Percentiles rank a stretch among this genome's conserved stretches.
Conservation (phyloP, 2,888 invertebrate species). For the Acleris emargana region DNA sequence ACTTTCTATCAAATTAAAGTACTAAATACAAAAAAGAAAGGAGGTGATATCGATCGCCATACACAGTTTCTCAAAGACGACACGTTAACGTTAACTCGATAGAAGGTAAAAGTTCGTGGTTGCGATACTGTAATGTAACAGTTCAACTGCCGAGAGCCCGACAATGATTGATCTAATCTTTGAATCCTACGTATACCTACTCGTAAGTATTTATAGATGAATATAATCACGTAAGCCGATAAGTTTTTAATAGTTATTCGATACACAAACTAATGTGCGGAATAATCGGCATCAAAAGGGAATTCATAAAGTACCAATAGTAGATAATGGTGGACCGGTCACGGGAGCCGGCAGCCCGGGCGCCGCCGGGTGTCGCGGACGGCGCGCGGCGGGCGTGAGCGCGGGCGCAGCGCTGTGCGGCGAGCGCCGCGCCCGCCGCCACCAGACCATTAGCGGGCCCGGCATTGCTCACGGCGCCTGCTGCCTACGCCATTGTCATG, state of each 20-base stretch:
- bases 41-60: too few relatives aligned
- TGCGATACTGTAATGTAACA: too few relatives aligned
- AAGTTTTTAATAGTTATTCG: constrained; percentile 17
- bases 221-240: background rate
- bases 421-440: constrained; percentile 47
- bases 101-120: too few relatives aligned
- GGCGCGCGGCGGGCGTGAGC: constrained; percentile 53
- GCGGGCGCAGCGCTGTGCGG: constrained; percentile 51
- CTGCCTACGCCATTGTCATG: constrained; percentile 73
- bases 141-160: too few relatives aligned
- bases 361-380: constrained; percentile 38
- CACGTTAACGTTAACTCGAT: too few relatives aligned
- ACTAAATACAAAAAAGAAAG: too few relatives aligned
- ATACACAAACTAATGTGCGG: constrained; percentile 13
- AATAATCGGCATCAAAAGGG: constrained; percentile 45
- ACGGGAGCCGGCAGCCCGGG: constrained; percentile 43
- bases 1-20: too few relatives aligned
- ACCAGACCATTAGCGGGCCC: constrained; percentile 53
- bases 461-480: constrained; percentile 62
- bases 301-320: constrained; percentile 61
- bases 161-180: too few relatives aligned
- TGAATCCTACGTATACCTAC: too few relatives aligned
- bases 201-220: too few relatives aligned
- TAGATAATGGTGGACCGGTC: constrained; percentile 49
- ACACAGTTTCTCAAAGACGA: too few relatives aligned